Evolutionary conservation across 2,888 invertebrate species (phyloP).

Genomic region (Caenorhabditis sp.): DNA sequence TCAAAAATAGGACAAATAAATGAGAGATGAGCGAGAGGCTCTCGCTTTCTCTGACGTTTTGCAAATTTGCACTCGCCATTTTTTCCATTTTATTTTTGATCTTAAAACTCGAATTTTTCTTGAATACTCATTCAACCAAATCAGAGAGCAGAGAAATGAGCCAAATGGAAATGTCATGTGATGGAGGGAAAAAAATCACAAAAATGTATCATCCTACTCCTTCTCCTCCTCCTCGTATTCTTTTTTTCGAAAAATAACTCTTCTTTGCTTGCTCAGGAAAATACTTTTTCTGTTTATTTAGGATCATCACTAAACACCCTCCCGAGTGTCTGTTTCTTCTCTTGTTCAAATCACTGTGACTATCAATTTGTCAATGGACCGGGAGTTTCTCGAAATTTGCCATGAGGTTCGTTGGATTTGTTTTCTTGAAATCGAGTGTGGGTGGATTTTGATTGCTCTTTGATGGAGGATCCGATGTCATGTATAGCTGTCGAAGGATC

Average conservation of each 20-base stretch:
- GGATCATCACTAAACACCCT: conserved; percentile 41
- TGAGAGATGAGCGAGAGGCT: conserved; percentile 6
- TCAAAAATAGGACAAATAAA: conserved; percentile 26
- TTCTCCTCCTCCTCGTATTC: conserved; percentile 6
- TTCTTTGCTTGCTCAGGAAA: conserved; percentile 17
- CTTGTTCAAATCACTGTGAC: conserved; percentile 13
- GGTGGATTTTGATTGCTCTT: not conserved
- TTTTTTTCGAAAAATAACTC: conserved; percentile 9
- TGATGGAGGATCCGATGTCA: not conserved
- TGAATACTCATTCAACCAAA: conserved; percentile 31
- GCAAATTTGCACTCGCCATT: conserved; percentile 11
- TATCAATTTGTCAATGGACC: conserved; percentile 42
- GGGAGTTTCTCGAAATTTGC: conserved; percentile 18
- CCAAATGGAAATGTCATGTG: conserved; percentile 15
- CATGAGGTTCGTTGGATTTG: conserved; percentile 13
- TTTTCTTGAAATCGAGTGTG: not conserved
- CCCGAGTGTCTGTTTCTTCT: conserved; percentile 16
- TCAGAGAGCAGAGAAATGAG: not conserved
- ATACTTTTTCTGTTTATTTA: conserved; percentile 35
- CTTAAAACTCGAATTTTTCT: conserved; percentile 14
- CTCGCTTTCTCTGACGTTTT: conserved; percentile 15
- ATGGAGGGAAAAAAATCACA: conserved; percentile 26
- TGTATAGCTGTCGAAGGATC: not conserved
- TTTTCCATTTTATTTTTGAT: conserved; percentile 1
- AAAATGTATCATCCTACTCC: conserved; percentile 13